Evolutionary conservation across 2,113 vertebrate genomes (phyloP), one percentile per base, ranked within the genome.

Genomic region (Puntigrus tetrazona): DNA sequence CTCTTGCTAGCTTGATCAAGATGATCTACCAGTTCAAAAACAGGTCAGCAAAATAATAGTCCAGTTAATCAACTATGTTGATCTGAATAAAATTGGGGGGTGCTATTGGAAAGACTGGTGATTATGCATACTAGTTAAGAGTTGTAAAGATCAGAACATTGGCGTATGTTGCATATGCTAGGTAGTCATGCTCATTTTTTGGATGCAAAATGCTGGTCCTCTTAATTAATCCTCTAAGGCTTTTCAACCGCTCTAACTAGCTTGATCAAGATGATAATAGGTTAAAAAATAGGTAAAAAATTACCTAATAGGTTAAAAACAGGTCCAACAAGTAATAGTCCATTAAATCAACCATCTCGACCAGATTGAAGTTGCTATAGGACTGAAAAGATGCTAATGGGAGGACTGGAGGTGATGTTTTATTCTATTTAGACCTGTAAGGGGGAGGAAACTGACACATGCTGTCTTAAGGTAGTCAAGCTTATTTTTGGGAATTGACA

Each of bases 331-430:
- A 57, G n/a, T n/a, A 7, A 3, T n/a, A 57, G 22, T 55, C 18
- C 22, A 34, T 16, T 36, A 3, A 36, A 69, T 69, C 31, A 69
- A 36, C 34, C 31, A 69, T 36, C 18, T 67, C 36, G 16, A 67
- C 18, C 16, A 29, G 11, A 61, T 67, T 67, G 0, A 67, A 20
- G 1, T 36, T 67, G 31, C 31, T 20, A 3, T 4, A 9, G 67
- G 78, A 45, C 50, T 65, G 13, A 29, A 7, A 59, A 70, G 77
- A 76, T 73, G 83, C 81, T 84, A 76, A 80, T 57, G 38, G 38
- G 47, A 31, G 57, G 27, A 41, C 11, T n/a, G 34, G 61, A 3
- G 43, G 5, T 43, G 59, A 81, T 69, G 82, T 52, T 77, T 50
- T 27, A 69, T 78, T 29, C 13, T 29, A 31, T n/a, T 69, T 45